Conservation (phyloP, 2,797 vertebrate genomes). For the Macropodus opercularis region DNA sequence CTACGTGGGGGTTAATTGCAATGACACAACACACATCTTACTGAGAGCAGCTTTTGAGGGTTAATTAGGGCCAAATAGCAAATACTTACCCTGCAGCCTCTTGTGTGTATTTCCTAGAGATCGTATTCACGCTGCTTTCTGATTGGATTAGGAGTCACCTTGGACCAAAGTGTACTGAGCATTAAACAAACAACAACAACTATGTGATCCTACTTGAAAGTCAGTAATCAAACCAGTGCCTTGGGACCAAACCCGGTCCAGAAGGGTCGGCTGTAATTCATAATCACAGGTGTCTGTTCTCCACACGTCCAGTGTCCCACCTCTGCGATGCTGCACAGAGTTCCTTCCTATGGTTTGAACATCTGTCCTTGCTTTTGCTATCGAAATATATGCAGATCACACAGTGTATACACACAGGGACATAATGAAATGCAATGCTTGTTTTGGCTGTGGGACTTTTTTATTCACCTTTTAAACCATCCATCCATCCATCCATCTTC, state of each 20-base stretch:
- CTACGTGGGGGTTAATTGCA: neutral
- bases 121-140: neutral
- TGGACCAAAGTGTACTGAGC: neutral
- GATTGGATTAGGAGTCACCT: neutral
- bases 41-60: neutral
- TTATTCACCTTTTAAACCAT: too few relatives aligned
- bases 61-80: neutral
- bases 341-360: slow-evolving; percentile 37
- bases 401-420: slow-evolving; percentile 11
- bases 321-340: slow-evolving; percentile 37
- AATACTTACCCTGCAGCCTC: neutral
- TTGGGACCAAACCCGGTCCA: slow-evolving; percentile 11
- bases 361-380: slow-evolving; percentile 45
- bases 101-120: neutral
- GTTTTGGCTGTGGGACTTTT: too few relatives aligned
- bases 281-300: slow-evolving; percentile 46
- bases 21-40: neutral
- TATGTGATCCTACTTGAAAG: slow-evolving; percentile 1
- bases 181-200: neutral
- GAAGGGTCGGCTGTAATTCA: slow-evolving; percentile 38
- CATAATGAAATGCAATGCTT: slow-evolving; percentile 11
- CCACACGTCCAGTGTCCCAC: slow-evolving; percentile 35
- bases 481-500: too few relatives aligned
- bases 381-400: slow-evolving; percentile 31
- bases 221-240: slow-evolving; percentile 27